Conservation (phyloP, 2,113 vertebrate genomes). For the Scomber japonicus region DNA sequence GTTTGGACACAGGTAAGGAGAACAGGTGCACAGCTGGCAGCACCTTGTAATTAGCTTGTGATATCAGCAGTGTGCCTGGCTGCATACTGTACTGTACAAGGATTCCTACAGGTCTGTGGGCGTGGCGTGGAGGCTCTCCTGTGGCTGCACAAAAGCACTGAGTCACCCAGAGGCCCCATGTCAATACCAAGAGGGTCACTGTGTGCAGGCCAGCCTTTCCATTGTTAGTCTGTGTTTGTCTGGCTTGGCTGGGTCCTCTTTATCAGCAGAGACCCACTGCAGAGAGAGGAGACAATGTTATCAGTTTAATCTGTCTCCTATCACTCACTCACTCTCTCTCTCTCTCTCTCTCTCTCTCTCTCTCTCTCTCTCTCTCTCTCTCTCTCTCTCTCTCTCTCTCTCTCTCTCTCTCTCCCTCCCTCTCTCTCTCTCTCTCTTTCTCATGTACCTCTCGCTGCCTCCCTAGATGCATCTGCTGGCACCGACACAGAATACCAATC, state of each 20-base stretch:
- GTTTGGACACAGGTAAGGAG: too few relatives aligned
- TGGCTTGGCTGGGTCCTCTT: constrained; percentile 45
- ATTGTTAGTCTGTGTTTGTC: constrained; percentile 42
- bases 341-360: too few relatives aligned
- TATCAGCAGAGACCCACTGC: constrained; percentile 43
- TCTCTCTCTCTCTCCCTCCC: too few relatives aligned
- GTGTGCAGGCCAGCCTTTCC: constrained; percentile 22
- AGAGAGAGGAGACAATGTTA: constrained; percentile 56
- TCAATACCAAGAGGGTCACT: constrained; percentile 50
- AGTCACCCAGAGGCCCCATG: constrained; percentile 66
- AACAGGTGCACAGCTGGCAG: neutral
- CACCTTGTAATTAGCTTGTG: neutral
- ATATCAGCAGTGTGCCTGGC: neutral
- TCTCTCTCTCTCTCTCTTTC: too few relatives aligned
- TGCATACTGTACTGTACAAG: neutral
- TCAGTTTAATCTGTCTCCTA: constrained; percentile 43
- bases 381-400: too few relatives aligned
- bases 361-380: too few relatives aligned
- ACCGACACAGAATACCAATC: constrained; percentile 33
- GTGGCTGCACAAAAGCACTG: constrained; percentile 55
- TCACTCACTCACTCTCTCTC: constrained; percentile 1
- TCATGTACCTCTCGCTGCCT: too few relatives aligned
- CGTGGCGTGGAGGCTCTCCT: constrained; percentile 6
- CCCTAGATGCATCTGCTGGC: too few relatives aligned
- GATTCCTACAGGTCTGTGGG: constrained; percentile 32